A percentile compares a stretch with the other conserved stretches of the same genome.
Conservation (phyloP, 2,888 invertebrate species). For the Andrena bicolor region DNA sequence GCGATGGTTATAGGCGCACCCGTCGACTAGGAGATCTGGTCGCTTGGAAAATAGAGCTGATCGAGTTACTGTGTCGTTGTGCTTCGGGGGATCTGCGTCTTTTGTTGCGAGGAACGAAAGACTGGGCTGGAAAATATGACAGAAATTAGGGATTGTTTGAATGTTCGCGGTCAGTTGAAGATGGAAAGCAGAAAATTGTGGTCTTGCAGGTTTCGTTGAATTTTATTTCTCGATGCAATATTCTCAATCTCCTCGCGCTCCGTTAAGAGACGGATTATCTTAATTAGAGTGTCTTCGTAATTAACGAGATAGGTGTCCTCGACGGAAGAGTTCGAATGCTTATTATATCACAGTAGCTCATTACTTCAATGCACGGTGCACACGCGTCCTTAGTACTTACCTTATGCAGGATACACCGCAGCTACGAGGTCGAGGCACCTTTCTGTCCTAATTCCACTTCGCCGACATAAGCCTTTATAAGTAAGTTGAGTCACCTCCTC, state of each 20-base stretch:
- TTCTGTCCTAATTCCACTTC: slow-evolving; percentile 68
- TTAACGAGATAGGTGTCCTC: slow-evolving; percentile 34
- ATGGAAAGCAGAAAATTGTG: background rate
- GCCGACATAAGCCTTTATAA: slow-evolving; percentile 66
- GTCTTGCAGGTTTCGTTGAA: background rate
- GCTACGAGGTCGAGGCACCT: slow-evolving; percentile 61
- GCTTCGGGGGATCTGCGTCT: background rate
- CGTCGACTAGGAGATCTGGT: background rate
- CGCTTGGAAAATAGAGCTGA: slow-evolving; percentile 5
- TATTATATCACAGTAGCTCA: slow-evolving; percentile 41
- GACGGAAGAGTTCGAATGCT: slow-evolving; percentile 35
- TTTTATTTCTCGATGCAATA: background rate
- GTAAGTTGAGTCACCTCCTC: slow-evolving; percentile 70
- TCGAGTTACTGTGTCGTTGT: background rate
- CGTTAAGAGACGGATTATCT: background rate
- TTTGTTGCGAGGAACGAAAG: background rate
- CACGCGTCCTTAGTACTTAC: slow-evolving; percentile 65
- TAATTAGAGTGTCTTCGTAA: background rate
- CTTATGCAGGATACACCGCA: slow-evolving; percentile 65
- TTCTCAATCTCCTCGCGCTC: background rate
- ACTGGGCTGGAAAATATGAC: background rate
- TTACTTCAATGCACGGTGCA: slow-evolving; percentile 28
- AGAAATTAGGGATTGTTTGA: background rate
- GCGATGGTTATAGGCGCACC: slow-evolving; percentile 18
- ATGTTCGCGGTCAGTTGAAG: background rate